Percentiles rank a stretch among this genome's conserved stretches.
phyloP scores from a whole-genome alignment of 37 sponge, comb jelly and placozoan genomes.

The Amphimedon queenslandica region DNA sequence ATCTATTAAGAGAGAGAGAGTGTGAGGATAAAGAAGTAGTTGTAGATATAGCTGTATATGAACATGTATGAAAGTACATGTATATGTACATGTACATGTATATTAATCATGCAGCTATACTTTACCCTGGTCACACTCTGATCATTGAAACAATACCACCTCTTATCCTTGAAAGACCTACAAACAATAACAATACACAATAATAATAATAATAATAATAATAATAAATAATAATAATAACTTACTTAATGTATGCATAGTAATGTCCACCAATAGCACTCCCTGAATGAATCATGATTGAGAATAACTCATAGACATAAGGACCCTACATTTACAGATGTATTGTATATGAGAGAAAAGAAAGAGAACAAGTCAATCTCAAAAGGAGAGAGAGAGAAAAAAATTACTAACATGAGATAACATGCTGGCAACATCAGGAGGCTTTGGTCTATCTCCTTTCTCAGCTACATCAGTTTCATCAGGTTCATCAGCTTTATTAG shows the following conservation, averaged over 20 bases:
- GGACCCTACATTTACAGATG: conserved; percentile 47
- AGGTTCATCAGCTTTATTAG: too few relatives aligned
- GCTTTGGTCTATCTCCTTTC: too few relatives aligned
- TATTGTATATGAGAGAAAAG: not conserved
- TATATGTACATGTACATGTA: not conserved
- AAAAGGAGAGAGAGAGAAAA: not conserved
- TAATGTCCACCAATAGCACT: conserved; percentile 95
- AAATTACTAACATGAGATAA: too few relatives aligned
- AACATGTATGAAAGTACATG: too few relatives aligned
- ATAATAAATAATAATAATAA: not conserved
- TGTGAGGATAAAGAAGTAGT: too few relatives aligned
- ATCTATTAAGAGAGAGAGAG: too few relatives aligned
- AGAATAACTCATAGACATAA: conserved; percentile 90
- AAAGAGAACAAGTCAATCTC: too few relatives aligned
- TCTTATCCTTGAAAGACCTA: conserved; percentile 73
- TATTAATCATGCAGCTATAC: not conserved
- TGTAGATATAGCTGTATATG: too few relatives aligned
- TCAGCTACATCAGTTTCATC: too few relatives aligned
- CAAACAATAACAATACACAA: too few relatives aligned
- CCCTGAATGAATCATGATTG: conserved; percentile 94
- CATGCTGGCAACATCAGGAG: too few relatives aligned
- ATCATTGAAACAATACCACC: conserved; percentile 96
- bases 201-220: not conserved
- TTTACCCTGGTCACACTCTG: conserved; percentile 77
- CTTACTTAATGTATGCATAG: conserved; percentile 96